phyloP scores from a whole-genome alignment of 2,797 vertebrate species.

The Chloroceryle inda region DNA sequence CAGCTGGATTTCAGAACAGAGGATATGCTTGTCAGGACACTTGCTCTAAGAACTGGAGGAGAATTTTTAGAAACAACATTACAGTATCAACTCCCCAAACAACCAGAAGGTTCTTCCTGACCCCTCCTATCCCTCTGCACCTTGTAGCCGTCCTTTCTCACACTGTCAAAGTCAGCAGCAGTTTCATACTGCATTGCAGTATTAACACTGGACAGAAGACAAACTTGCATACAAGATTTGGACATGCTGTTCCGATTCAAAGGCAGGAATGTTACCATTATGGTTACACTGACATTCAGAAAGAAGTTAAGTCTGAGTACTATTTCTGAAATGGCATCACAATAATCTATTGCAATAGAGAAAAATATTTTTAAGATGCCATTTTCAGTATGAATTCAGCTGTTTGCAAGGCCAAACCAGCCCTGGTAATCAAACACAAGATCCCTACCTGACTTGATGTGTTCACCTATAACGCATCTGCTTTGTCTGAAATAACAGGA shows the following conservation, averaged over 20 bases:
- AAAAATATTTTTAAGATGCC: neutral
- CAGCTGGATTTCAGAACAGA: neutral
- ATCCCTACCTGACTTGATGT: neutral
- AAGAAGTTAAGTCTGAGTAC: neutral
- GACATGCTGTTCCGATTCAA: neutral
- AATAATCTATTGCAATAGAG: neutral
- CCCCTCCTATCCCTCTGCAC: neutral
- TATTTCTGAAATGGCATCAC: neutral
- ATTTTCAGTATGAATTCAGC: neutral
- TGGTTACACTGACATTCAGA: neutral
- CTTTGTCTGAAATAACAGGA: neutral
- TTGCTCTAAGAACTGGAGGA: neutral
- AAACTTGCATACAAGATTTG: conserved; percentile 25
- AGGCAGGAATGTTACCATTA: neutral
- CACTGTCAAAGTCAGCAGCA: neutral
- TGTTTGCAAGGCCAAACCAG: neutral
- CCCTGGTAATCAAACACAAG: neutral
- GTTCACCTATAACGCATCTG: neutral
- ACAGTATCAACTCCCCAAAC: neutral
- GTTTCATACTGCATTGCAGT: conserved; percentile 47
- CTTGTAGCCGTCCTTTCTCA: too few relatives aligned
- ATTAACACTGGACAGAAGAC: conserved; percentile 4
- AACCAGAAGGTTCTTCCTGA: neutral
- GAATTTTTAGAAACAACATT: neutral
- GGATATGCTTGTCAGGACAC: neutral